Percentiles rank a stretch among this genome's conserved stretches.
Conservation (phyloP, 2,113 vertebrate species). For the Phycodurus eques region DNA sequence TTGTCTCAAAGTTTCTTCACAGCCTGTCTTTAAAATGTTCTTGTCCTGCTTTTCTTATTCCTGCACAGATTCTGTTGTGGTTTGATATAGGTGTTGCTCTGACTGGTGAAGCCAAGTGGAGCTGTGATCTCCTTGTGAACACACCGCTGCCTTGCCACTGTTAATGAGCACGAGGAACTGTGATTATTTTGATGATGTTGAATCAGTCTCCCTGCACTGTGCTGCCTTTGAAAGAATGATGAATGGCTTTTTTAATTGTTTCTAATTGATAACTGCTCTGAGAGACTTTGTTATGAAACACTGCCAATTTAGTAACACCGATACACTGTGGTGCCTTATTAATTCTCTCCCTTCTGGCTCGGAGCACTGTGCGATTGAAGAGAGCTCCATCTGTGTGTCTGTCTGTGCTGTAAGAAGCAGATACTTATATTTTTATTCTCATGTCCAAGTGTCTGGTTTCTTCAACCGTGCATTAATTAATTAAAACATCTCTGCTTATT, state of each 20-base stretch:
- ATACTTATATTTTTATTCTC: conserved; percentile 39
- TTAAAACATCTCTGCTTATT: conserved; percentile 27
- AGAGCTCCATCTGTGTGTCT: conserved; percentile 48
- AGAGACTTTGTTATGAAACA: conserved; percentile 68
- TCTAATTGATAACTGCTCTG: conserved; percentile 65
- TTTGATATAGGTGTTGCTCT: conserved; percentile 23
- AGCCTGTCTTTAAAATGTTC: conserved; percentile 30
- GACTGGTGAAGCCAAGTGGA: conserved; percentile 11
- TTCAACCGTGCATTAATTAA: conserved; percentile 30
- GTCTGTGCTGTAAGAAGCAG: conserved; percentile 25
- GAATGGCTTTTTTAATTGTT: conserved; percentile 66
- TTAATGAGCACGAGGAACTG: conserved; percentile 15
- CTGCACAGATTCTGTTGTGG: conserved; percentile 4
- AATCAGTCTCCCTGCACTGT: conserved; percentile 28
- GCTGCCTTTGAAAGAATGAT: conserved; percentile 45
- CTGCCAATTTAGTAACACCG: conserved; percentile 62
- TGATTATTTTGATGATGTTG: conserved; percentile 44
- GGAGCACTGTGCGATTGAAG: conserved; percentile 29
- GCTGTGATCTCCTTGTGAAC: conserved; percentile 26
- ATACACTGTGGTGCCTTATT: conserved; percentile 62
- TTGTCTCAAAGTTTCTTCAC: conserved; percentile 18
- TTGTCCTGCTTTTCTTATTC: conserved; percentile 11
- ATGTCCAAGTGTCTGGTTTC: conserved; percentile 17
- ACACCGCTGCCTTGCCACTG: conserved; percentile 4
- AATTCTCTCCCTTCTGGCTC: conserved; percentile 59